phyloP scores from a whole-genome alignment of 2,113 vertebrate genomes.

The Bettongia penicillata region DNA sequence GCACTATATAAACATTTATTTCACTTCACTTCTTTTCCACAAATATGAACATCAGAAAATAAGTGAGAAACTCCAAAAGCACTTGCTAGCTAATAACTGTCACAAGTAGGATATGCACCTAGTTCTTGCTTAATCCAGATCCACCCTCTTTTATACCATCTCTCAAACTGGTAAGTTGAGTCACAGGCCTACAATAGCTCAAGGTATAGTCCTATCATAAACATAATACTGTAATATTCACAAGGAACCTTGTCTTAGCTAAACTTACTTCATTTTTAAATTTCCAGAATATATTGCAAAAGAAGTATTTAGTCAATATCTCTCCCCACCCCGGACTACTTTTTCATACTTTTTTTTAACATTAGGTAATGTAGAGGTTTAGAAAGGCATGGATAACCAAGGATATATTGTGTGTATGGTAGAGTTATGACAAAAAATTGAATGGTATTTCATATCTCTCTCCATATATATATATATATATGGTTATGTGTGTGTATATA shows the following conservation, averaged over 20 bases:
- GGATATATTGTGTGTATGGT: not conserved
- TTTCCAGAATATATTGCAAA: not conserved
- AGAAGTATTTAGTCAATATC: not conserved
- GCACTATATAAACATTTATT: not conserved
- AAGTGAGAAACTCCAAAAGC: not conserved
- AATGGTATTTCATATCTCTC: not conserved
- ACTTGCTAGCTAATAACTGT: not conserved
- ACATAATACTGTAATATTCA: not conserved
- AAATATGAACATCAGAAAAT: not conserved
- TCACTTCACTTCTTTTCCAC: not conserved
- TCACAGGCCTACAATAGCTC: not conserved
- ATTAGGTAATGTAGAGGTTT: not conserved
- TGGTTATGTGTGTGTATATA: not conserved
- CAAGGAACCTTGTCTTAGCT: not conserved
- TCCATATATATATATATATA: too few relatives aligned
- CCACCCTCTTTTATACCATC: not conserved
- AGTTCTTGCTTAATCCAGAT: not conserved
- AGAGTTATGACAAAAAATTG: not conserved
- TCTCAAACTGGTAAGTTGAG: not conserved
- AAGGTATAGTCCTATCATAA: not conserved
- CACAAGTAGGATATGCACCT: not conserved
- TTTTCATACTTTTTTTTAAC: not conserved
- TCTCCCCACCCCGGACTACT: not conserved
- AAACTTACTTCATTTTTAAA: not conserved
- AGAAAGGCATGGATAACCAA: not conserved